Evolutionary conservation across 53 echinoderm and acorn worm genomes (phyloP).

Genomic region (Holothuria scabra): DNA sequence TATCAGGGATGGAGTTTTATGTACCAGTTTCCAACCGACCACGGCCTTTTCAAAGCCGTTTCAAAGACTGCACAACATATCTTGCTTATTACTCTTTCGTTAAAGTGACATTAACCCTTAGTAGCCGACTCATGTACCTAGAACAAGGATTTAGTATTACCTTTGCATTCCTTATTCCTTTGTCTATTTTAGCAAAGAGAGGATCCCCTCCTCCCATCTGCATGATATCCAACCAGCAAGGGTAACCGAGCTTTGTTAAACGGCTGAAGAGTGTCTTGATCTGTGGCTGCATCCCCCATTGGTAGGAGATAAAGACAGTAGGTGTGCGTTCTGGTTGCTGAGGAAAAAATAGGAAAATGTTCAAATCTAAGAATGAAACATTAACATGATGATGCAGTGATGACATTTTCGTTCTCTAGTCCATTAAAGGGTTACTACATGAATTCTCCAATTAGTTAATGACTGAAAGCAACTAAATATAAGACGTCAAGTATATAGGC

Average conservation of each 20-base stretch:
- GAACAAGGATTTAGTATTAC: constrained; percentile 23
- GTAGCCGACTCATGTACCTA: neutral
- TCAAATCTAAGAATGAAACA: no score
- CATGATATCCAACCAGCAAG: constrained; percentile 89
- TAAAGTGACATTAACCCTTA: neutral
- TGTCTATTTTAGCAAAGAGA: constrained; percentile 93
- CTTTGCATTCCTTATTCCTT: constrained; percentile 93
- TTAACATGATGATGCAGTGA: no score
- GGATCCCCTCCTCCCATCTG: constrained; percentile 96
- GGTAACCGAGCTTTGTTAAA: constrained; percentile 80
- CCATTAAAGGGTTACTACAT: no score
- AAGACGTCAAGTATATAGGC: no score
- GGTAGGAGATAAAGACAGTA: constrained; percentile 92
- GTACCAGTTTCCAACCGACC: no score
- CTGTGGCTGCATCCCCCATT: constrained; percentile 89
- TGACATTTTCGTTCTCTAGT: no score
- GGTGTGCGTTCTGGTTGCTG: constrained; percentile 40
- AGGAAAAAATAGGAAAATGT: neutral
- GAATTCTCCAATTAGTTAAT: no score
- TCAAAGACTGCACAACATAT: no score
- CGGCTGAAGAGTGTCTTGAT: constrained; percentile 87
- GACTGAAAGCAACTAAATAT: no score
- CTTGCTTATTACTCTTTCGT: no score
- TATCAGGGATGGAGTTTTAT: no score
- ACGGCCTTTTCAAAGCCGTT: no score